Evolutionary conservation across 2,888 invertebrate species (phyloP).

Genomic region (Apodemia hepburni): DNA sequence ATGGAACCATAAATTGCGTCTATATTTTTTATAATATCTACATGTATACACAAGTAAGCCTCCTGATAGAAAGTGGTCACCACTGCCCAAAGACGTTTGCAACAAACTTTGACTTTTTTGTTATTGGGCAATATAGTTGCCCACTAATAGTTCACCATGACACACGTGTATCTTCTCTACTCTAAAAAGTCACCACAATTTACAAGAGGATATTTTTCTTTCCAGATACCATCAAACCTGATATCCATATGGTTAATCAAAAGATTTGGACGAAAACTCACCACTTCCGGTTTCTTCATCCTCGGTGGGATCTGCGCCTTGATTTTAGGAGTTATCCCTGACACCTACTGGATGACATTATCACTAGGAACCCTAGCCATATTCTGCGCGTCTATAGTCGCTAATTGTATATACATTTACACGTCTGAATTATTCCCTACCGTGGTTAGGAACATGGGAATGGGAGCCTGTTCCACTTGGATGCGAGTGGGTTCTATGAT

Average conservation of each 20-base stretch:
- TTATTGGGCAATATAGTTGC: no score
- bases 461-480: conserved; percentile 90
- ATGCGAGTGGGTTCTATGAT: conserved; percentile 92
- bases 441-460: conserved; percentile 90
- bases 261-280: conserved; percentile 82
- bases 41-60: no score
- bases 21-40: no score
- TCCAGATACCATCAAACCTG: conserved; percentile 80
- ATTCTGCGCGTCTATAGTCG: conserved; percentile 88
- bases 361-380: conserved; percentile 86
- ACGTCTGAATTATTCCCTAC: conserved; percentile 94
- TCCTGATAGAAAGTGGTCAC: no score
- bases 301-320: conserved; percentile 82
- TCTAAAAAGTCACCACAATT: no score
- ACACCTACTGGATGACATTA: conserved; percentile 75
- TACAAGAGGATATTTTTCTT: conserved; percentile 39
- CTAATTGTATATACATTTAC: conserved; percentile 91
- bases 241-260: conserved; percentile 79
- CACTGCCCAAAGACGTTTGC: no score
- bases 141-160: no score
- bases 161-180: no score
- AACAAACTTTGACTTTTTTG: no score
- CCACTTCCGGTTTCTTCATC: conserved; percentile 79
- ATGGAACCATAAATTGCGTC: no score
- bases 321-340: conserved; percentile 76